A percentile compares a stretch with the other conserved stretches of the same genome.
These are phyloP conservation scores for Drosophila biarmipes DNA, from an alignment of 1,140 invertebrate genomes.

Conservation along the genomic window DNA sequence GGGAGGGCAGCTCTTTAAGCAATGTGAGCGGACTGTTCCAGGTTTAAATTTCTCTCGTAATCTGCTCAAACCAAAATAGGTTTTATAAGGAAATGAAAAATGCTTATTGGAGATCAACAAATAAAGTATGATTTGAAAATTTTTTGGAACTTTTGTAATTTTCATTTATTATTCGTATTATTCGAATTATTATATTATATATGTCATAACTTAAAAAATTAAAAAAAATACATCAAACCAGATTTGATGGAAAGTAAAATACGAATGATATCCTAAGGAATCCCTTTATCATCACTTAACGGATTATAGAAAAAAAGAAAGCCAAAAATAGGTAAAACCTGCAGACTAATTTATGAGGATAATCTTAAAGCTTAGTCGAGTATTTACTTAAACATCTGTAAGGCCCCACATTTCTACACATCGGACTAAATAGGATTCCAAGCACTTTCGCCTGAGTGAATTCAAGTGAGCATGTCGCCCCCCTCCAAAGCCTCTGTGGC, in stretches of 20 bases:
- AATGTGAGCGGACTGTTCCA: slow-evolving; percentile 16
- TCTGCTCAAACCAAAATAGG: not conserved
- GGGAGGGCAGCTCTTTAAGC: not conserved
- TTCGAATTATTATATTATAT: too few relatives aligned
- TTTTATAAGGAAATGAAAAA: too few relatives aligned
- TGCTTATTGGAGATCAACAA: too few relatives aligned
- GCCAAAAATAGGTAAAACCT: not conserved
- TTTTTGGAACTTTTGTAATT: too few relatives aligned
- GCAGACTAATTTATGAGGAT: not conserved
- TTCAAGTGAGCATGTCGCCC: slow-evolving; percentile 9
- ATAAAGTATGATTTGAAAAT: too few relatives aligned
- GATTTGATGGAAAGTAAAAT: too few relatives aligned
- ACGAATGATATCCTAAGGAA: not conserved
- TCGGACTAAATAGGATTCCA: slow-evolving; percentile 18
- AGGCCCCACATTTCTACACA: slow-evolving; percentile 3
- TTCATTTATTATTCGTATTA: too few relatives aligned
- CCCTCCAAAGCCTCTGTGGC: slow-evolving; percentile 8
- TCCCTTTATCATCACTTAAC: not conserved
- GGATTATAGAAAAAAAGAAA: not conserved
- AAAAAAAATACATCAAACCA: too few relatives aligned
- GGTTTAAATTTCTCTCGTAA: not conserved
- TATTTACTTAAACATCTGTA: slow-evolving; percentile 8
- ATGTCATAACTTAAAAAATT: too few relatives aligned
- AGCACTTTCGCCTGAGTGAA: slow-evolving; percentile 20
- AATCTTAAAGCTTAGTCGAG: slow-evolving; percentile 18